These are phyloP conservation scores for Cephus pygmeus DNA, from an alignment of 2,888 invertebrate genomes.

Conservation along the genomic window DNA sequence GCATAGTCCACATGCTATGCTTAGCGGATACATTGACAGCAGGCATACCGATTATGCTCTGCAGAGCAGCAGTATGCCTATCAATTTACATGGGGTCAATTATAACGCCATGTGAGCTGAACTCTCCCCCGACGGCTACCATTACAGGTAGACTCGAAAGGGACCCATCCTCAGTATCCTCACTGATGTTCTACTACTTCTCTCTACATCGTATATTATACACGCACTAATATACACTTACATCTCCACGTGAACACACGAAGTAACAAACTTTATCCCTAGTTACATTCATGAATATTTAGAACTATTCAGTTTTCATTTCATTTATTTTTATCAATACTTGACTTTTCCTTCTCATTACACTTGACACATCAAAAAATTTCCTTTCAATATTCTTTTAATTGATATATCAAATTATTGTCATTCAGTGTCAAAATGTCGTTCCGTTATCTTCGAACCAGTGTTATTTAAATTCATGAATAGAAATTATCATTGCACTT, in stretches of 20 bases:
- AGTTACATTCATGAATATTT: background rate
- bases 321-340: background rate
- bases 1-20: slow-evolving; percentile 75
- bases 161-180: background rate
- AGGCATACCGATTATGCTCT: slow-evolving; percentile 76
- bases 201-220: background rate
- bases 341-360: background rate
- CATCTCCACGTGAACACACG: background rate
- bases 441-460: background rate
- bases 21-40: slow-evolving; percentile 75
- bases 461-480: background rate
- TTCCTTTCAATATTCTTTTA: background rate
- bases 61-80: slow-evolving; percentile 74
- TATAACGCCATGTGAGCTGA: slow-evolving; percentile 79
- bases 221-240: background rate
- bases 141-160: slow-evolving; percentile 6
- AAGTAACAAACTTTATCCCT: background rate
- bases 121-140: slow-evolving; percentile 13
- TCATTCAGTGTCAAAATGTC: background rate
- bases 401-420: background rate
- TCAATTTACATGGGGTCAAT: slow-evolving; percentile 81
- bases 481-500: background rate
- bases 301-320: background rate
- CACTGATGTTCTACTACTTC: slow-evolving; percentile 3
- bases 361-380: background rate